Base-by-base conservation (phyloP, 2,888 invertebrate species). In the Nephrotoma guestfalica region DNA sequence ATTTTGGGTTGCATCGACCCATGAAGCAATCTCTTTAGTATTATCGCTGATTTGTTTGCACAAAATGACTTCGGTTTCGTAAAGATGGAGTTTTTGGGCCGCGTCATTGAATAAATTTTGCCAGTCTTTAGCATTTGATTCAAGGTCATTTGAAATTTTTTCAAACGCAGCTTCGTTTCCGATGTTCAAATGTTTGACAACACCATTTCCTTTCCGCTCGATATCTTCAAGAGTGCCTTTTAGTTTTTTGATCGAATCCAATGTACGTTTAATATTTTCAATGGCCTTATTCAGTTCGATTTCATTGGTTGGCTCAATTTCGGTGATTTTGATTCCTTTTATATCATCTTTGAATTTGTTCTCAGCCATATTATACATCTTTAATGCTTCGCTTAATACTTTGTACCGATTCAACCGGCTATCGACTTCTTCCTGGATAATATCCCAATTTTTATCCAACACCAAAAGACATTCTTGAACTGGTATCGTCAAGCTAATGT, bases 31-130 rank as follows among this genome's bases (percentile, higher is more conserved):
- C 90, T 97, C 97, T 88, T 95, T 95, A 90, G 96, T 97, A 0
- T 95, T 94, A 87, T 96, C 96, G 88, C 97, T 96, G 47, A 98
- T 96, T 90, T 98, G 97, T 89, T 97, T 96, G 97, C 98, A 98
- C 86, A 98, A 95, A n/a, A 96, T 95, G 0, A 96, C 93, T 91
- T 98, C 97, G 0, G 97, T 96, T 91, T 98, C 98, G 86, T 96
- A 94, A 86, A 95, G 94, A 90, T 97, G 96, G 40, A 95, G 94
- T 88, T 94, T 93, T 88, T 95, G 95, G 6, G 95, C 93, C 4
- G 96, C 93, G 86, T 94, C 93, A 88, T 96, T 95, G 89, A 95
- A 95, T 0, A 94, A 92, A 88, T 94, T 94, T 87, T 95, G 95
- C 94, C 96, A 96, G 18, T 93, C 93, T 41, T 93, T 93, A 88